Conservation (phyloP, 2,113 vertebrate genomes). For the Macaca nemestrina region DNA sequence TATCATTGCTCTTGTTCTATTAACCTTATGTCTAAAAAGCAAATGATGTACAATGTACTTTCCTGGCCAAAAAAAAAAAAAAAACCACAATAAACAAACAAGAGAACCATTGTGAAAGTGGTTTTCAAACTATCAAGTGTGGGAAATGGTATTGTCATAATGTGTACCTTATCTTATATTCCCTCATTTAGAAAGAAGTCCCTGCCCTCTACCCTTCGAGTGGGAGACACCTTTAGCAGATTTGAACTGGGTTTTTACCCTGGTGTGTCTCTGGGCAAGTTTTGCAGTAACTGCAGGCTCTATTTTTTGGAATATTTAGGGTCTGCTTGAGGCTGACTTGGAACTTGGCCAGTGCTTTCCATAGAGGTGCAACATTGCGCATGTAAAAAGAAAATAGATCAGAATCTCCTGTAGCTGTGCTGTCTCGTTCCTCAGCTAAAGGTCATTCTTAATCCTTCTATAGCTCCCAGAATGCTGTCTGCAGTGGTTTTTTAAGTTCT, state of each 20-base stretch:
- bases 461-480: not conserved
- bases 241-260: not conserved
- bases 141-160: not conserved
- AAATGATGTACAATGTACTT: too few relatives aligned
- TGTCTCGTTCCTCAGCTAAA: conserved; percentile 53
- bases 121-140: not conserved
- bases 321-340: not conserved
- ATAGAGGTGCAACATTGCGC: conserved; percentile 55
- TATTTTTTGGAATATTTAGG: conserved; percentile 23
- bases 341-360: conserved; percentile 48
- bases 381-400: conserved; percentile 71
- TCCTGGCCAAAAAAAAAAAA: too few relatives aligned
- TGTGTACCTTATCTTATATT: not conserved
- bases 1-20: not conserved
- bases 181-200: not conserved
- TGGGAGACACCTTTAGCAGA: not conserved
- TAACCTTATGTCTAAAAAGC: conserved; percentile 11
- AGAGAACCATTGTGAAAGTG: not conserved
- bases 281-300: not conserved
- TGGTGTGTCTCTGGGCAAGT: not conserved
- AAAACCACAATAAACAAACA: not conserved
- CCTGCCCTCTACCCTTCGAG: not conserved
- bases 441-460: conserved; percentile 65
- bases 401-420: conserved; percentile 15
- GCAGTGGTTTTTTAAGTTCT: conserved; percentile 2